These are phyloP conservation scores for Serranus cabrilla DNA, from an alignment of 2,797 vertebrate species.

Conservation along the genomic window DNA sequence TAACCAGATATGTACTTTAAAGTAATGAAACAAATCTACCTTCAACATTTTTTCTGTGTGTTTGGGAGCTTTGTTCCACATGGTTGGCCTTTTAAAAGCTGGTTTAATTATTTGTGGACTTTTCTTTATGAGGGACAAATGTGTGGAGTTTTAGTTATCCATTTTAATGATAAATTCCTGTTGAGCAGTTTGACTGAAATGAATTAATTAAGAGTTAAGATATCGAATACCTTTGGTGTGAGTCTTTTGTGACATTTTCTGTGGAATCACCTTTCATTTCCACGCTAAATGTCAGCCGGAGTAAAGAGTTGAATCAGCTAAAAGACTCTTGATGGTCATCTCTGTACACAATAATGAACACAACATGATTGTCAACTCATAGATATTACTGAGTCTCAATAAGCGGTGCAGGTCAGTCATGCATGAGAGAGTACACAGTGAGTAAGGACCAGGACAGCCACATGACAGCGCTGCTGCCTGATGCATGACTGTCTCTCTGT, in stretches of 20 bases:
- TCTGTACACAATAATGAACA: conserved; percentile 27
- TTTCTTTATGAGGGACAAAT: neutral
- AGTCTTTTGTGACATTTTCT: conserved; percentile 38
- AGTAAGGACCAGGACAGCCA: conserved; percentile 55
- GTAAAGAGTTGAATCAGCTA: neutral
- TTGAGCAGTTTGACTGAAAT: conserved; percentile 4
- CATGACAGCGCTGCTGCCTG: conserved; percentile 73
- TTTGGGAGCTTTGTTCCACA: neutral
- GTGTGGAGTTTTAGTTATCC: neutral
- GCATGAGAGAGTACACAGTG: conserved; percentile 28
- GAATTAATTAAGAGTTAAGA: conserved; percentile 1
- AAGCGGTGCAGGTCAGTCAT: conserved; percentile 24
- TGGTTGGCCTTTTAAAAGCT: neutral
- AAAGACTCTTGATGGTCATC: conserved; percentile 2
- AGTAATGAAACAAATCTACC: neutral
- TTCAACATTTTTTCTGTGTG: too few relatives aligned
- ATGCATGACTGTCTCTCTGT: conserved; percentile 69
- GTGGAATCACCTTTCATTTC: conserved; percentile 20
- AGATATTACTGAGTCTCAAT: conserved; percentile 25
- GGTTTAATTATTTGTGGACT: neutral
- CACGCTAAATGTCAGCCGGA: conserved; percentile 35
- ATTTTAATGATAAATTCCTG: neutral
- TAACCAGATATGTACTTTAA: neutral
- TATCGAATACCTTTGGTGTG: neutral
- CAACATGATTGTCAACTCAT: conserved; percentile 19